Percentiles rank a stretch among this genome's conserved stretches.
These are phyloP conservation scores for Ashinkailepas kermadecensis DNA, from an alignment of 2,888 invertebrate genomes.

Conservation along the genomic window DNA sequence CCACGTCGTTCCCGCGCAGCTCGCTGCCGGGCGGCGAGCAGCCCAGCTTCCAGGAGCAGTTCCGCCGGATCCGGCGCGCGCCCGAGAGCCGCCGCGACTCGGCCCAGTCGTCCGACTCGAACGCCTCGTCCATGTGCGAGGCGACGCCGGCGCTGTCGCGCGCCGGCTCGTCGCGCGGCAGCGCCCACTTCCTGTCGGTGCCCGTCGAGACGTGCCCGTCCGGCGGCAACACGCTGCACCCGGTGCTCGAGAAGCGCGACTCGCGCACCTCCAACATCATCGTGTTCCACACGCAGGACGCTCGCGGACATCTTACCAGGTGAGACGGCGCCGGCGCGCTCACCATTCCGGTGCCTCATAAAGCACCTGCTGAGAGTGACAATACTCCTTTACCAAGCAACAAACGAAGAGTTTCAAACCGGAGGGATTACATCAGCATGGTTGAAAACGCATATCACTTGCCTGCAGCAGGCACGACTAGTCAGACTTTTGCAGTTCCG, in stretches of 20 bases:
- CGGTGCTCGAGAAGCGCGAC: constrained; percentile 18
- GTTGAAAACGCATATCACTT: too few species aligned
- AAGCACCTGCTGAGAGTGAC: too few species aligned
- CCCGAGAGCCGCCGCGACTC: constrained; percentile 23
- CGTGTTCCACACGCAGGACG: constrained; percentile 33
- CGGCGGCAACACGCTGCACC: constrained; percentile 1
- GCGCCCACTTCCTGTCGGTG: constrained; percentile 1
- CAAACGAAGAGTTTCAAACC: too few species aligned
- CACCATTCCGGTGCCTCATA: too few species aligned
- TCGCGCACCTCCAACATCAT: constrained; percentile 30
- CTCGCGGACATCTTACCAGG: constrained; percentile 33
- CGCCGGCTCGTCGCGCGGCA: constrained; percentile 16
- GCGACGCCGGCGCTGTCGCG: not conserved
- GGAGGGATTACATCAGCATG: too few species aligned
- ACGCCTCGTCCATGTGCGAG: constrained; percentile 23
- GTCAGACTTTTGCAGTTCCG: too few species aligned
- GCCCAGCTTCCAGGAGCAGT: constrained; percentile 27
- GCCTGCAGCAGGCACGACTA: too few species aligned
- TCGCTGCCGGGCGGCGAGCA: constrained; percentile 27
- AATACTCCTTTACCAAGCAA: too few species aligned
- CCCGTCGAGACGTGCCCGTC: constrained; percentile 11
- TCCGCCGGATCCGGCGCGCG: constrained; percentile 2
- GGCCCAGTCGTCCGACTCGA: constrained; percentile 31
- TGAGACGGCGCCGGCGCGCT: constrained; percentile 10
- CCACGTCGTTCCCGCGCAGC: constrained; percentile 28